Base-by-base conservation (phyloP, 2,888 invertebrate genomes). In the Griposia aprilina region DNA sequence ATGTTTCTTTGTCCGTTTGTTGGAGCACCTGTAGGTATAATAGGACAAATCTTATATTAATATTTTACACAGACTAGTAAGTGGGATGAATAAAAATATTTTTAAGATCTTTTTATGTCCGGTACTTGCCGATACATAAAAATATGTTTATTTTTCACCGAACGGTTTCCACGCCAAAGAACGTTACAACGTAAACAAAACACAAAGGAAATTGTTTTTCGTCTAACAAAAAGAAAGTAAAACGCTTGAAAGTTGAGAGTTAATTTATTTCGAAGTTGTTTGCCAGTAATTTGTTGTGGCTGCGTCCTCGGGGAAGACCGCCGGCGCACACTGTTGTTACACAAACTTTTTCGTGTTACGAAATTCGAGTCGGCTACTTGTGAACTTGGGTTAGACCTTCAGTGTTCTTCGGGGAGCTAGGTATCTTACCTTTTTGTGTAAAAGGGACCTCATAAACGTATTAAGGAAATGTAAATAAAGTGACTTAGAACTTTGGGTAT, bases 231-330 rank as follows among this genome's bases (percentile, higher is more conserved):
- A 95, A 94, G 94, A 94, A 95, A 94, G 94, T 94, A 94, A 94
- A 96, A 95, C 94, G 94, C 93, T 95, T 94, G 93, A 95, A 96
- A 96, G 95, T 96, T 94, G 96, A 93, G 95, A 96, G 95, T 95
- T 95, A 96, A 96, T 96, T 96, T 96, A 96, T 96, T 96, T 96
- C 92, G 93, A 95, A 96, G 95, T 96, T 96, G 96, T 96, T 96
- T 95, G 95, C 93, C 93, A 93, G 95, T 96, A 96, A 96, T 96
- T 96, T 96, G 96, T 95, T 96, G 95, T 93, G 96, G 95, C 93
- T 92, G 91, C 92, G 93, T 95, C 95, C 95, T 92, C 90, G 81
- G 94, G 94, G 95, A 93, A 92, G 92, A 91, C 93, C 92, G 93
- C 91, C 89, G 91, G 93, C 93, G 93, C 92, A 93, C 90, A 90